phyloP scores from a whole-genome alignment of 2,888 invertebrate genomes.

The Phaedon cochleariae region DNA sequence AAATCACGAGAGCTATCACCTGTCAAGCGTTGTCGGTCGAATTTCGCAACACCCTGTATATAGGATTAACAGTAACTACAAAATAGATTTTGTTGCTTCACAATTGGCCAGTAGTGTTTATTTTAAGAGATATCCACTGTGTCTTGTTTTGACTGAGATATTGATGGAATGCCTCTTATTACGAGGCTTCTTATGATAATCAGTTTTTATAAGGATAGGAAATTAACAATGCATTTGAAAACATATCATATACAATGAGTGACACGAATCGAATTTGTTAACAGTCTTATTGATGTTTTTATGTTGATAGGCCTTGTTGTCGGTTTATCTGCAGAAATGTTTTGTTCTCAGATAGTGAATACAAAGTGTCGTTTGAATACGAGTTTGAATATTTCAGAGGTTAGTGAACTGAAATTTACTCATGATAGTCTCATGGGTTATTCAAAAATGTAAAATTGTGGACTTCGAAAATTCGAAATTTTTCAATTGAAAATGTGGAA shows the following conservation, averaged over 20 bases:
- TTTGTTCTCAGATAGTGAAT: not conserved
- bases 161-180: conserved; percentile 9
- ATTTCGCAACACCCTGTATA: too few relatives aligned
- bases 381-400: not conserved
- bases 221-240: conserved; percentile 29
- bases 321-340: not conserved
- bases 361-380: not conserved
- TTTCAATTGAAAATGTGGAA: too few relatives aligned
- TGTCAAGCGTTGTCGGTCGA: too few relatives aligned
- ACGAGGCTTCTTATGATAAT: not conserved
- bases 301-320: not conserved
- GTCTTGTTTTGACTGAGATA: not conserved
- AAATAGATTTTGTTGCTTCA: too few relatives aligned
- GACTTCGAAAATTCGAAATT: too few relatives aligned
- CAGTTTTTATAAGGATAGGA: conserved; percentile 20
- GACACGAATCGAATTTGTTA: conserved; percentile 15
- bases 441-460: too few relatives aligned
- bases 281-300: conserved; percentile 12
- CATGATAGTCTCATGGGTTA: not conserved
- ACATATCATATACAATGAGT: conserved; percentile 17
- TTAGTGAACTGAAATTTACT: not conserved
- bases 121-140: not conserved
- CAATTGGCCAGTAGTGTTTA: too few relatives aligned
- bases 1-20: too few relatives aligned
- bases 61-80: too few relatives aligned